These are phyloP conservation scores for Heliconius congener DNA, from an alignment of 1,140 invertebrate species.

Conservation along the genomic window DNA sequence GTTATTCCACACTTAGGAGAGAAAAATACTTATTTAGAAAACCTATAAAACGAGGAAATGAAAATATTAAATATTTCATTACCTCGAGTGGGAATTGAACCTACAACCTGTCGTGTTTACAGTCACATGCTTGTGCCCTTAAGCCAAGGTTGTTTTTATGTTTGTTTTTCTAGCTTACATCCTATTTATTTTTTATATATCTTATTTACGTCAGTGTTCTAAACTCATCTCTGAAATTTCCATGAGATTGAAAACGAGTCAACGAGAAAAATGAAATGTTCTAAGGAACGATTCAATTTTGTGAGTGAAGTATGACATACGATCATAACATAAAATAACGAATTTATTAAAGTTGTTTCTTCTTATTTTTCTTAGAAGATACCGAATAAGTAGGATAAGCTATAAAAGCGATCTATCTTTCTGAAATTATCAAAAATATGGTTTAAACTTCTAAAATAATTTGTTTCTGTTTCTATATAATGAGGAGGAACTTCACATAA, in stretches of 20 bases:
- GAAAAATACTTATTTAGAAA: no score
- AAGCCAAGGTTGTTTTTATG: no score
- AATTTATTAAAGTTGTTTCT: neutral
- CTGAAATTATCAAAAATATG: neutral
- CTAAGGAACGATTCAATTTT: slow-evolving; percentile 4
- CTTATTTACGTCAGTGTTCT: neutral
- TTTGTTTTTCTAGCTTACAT: no score
- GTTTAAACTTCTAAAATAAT: neutral
- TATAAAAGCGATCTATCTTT: neutral
- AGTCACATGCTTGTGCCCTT: no score
- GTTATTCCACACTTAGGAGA: no score
- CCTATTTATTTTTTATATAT: neutral
- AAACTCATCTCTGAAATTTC: neutral
- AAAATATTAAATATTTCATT: no score
- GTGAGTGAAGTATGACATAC: neutral
- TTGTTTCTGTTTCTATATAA: no score
- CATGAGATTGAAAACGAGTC: neutral
- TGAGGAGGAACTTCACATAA: no score
- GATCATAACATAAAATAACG: slow-evolving; percentile 3
- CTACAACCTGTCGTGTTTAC: no score
- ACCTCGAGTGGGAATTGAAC: no score
- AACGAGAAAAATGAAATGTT: slow-evolving; percentile 8
- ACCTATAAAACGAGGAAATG: no score
- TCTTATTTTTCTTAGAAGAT: neutral
- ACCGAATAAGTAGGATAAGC: neutral